These are phyloP conservation scores for Aproaerema taeniolella DNA, from an alignment of 2,888 invertebrate genomes.

Conservation along the genomic window DNA sequence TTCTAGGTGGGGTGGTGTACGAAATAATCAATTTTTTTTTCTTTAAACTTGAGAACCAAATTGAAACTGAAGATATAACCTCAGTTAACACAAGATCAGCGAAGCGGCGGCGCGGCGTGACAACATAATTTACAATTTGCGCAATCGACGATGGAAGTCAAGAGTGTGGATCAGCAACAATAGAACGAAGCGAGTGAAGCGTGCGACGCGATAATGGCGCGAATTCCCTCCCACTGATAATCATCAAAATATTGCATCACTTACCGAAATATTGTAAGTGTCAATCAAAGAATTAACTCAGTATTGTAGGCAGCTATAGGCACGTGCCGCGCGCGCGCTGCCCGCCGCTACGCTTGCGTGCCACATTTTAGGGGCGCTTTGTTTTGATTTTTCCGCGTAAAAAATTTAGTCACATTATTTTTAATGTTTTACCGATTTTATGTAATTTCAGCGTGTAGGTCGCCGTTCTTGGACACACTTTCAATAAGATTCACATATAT, in stretches of 20 bases:
- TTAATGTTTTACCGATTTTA: slow-evolving; percentile 11
- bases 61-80: no score
- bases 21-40: no score
- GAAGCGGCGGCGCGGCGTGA: no score
- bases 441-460: no score
- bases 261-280: slow-evolving; percentile 78
- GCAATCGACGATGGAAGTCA: slow-evolving; percentile 23
- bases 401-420: slow-evolving; percentile 42
- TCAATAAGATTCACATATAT: no score
- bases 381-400: slow-evolving; percentile 62
- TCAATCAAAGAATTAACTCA: slow-evolving; percentile 77
- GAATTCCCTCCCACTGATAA: slow-evolving; percentile 53
- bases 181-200: slow-evolving; percentile 42
- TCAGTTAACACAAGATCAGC: no score
- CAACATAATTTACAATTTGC: neutral
- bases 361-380: slow-evolving; percentile 53
- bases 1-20: no score
- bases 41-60: no score
- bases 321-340: slow-evolving; percentile 51
- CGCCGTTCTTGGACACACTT: no score
- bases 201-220: slow-evolving; percentile 51
- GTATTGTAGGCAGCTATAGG: slow-evolving; percentile 50
- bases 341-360: slow-evolving; percentile 40
- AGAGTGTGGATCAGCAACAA: slow-evolving; percentile 32
- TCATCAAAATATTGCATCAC: slow-evolving; percentile 78